Evolutionary conservation across 2,113 vertebrate genomes (phyloP), one percentile per base, ranked within the genome.

Genomic region (Cyanoramphus novaezelandiae): DNA sequence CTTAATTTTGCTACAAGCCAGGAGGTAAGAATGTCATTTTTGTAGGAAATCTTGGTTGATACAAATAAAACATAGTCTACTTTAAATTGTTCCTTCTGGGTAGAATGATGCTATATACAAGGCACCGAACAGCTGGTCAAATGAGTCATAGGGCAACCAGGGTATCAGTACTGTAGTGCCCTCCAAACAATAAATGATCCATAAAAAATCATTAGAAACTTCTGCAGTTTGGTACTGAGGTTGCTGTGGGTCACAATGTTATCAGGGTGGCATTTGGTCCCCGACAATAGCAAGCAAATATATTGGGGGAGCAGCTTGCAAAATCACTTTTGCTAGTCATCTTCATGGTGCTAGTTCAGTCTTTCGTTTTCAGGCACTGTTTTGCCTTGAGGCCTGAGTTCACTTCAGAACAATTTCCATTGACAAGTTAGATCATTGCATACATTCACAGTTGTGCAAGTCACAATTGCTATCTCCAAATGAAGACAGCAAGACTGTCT

Each of bases 1-100:
- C 91, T 94, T 82, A 47, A 77, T 93, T 92, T 94, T 72, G 21
- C 37, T 88, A 17, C n/a, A 88, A 62, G 55, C 47, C 90, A 84
- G 10, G 25, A 79, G 47, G 39, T 37, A 79, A 80, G 70, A 85
- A 6, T 25, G 39, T 44, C 4, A 19, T 62, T 52, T 35, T 7
- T 82, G 49, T 12, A 76, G 68, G 21, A 90, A 68, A 28, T 25
- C 47, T 43, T 55, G 12, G 29, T 55, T 82, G 21, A n/a, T 78
- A 25, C 19, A 52, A 86, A 83, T 64, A 7, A 47, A 82, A 9
- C 39, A 41, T 0, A 62, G 29, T 1, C 20, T 29, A 20, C 50
- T 84, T 68, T 14, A 92, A 80, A 29, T 92, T 65, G 13, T n/a
- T 75, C 19, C 60, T 69, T 83, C 60, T 52, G 25, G 35, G 69